These are phyloP conservation scores for Popillia japonica DNA, from an alignment of 1,140 invertebrate genomes.

Conservation along the genomic window DNA sequence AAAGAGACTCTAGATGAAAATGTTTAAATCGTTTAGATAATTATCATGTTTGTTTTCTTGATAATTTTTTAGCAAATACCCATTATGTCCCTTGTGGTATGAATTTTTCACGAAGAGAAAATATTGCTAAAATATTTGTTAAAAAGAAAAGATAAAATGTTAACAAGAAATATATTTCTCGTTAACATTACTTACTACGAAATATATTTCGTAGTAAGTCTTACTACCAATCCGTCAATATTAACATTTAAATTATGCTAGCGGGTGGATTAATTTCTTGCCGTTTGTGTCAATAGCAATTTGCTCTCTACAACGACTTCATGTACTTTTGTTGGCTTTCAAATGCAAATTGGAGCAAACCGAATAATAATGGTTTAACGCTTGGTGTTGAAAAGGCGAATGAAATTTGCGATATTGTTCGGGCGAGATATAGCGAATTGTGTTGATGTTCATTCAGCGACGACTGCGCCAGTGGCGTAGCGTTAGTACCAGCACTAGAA, in stretches of 20 bases:
- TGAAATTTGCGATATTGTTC: constrained; percentile 32
- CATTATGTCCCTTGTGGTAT: too few species aligned
- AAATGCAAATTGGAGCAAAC: constrained; percentile 13
- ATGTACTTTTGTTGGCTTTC: constrained; percentile 29
- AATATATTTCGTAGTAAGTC: background rate
- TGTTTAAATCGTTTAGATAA: too few species aligned
- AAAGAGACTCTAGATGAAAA: too few species aligned
- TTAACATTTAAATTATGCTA: constrained; percentile 26
- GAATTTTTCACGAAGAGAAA: too few species aligned
- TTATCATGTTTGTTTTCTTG: too few species aligned
- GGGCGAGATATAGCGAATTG: constrained; percentile 15
- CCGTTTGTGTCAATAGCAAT: constrained; percentile 28
- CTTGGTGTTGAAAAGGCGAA: background rate
- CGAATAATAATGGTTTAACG: constrained; percentile 8
- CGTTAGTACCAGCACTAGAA: background rate
- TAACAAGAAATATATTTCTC: background rate
- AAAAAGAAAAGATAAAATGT: too few species aligned
- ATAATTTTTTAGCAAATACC: too few species aligned
- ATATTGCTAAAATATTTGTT: too few species aligned
- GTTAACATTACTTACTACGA: too few species aligned
- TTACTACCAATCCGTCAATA: constrained; percentile 14
- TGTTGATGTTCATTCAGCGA: constrained; percentile 5
- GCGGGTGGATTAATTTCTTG: constrained; percentile 30
- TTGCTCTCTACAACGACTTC: constrained; percentile 12
- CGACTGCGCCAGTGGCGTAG: background rate